Conservation (phyloP, 2,797 vertebrate species). For the Arrhamphus sclerolepis region DNA sequence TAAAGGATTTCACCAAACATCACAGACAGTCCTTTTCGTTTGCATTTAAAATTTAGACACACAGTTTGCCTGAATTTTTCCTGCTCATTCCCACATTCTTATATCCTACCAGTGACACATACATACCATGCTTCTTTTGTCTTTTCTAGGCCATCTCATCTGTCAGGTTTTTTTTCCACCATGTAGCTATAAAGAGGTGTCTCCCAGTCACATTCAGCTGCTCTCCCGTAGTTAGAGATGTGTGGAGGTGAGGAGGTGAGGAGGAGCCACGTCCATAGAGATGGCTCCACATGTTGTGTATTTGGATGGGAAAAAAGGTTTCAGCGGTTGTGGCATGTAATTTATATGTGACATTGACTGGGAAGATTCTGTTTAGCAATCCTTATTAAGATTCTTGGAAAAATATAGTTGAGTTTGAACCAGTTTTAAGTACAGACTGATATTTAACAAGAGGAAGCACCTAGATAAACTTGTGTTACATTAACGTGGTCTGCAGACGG, state of each 20-base stretch:
- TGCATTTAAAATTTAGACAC: slow-evolving; percentile 34
- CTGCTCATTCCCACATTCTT: slow-evolving; percentile 1
- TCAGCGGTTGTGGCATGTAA: neutral
- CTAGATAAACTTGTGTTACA: neutral
- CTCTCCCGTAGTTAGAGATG: slow-evolving; percentile 48
- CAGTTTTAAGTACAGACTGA: neutral
- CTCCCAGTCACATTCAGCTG: slow-evolving; percentile 49
- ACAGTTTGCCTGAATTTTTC: slow-evolving; percentile 16
- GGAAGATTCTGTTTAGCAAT: neutral
- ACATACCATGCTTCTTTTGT: neutral
- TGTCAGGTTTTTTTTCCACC: slow-evolving; percentile 23
- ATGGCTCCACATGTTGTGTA: slow-evolving; percentile 13
- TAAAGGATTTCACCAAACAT: slow-evolving; percentile 50
- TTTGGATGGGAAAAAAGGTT: slow-evolving; percentile 29
- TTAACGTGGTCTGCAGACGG: neutral
- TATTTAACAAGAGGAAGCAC: neutral
- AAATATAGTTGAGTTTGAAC: neutral
- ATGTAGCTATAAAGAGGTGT: slow-evolving; percentile 57
- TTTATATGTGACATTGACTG: neutral
- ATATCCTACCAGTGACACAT: slow-evolving; percentile 4
- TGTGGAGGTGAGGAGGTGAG: too few relatives aligned
- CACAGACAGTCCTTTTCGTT: slow-evolving; percentile 36
- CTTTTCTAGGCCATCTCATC: neutral
- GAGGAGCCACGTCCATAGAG: slow-evolving; percentile 45
- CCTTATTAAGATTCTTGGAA: neutral